A percentile compares a stretch with the other conserved stretches of the same genome.
These are phyloP conservation scores for Prolemur simus DNA, from an alignment of 2,113 vertebrate genomes.

Conservation along the genomic window DNA sequence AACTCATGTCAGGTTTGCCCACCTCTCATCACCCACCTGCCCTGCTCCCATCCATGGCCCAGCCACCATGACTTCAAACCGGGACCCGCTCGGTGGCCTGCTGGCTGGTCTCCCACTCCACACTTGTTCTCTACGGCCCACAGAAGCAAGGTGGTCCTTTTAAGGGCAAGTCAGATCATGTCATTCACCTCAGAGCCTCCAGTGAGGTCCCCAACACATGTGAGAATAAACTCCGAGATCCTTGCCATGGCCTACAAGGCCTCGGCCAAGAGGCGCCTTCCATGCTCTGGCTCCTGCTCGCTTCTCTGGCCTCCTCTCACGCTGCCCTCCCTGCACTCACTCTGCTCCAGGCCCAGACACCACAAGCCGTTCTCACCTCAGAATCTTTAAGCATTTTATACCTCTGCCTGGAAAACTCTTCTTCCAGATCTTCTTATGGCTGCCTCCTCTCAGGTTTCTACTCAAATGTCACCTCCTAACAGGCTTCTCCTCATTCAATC, in stretches of 20 bases:
- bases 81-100: background rate
- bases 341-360: background rate
- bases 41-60: background rate
- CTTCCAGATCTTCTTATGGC: background rate
- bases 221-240: background rate
- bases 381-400: background rate
- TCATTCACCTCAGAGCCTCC: background rate
- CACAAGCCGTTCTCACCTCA: background rate
- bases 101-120: background rate
- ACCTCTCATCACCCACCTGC: background rate
- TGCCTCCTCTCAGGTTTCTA: background rate
- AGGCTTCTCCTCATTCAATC: background rate
- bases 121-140: background rate
- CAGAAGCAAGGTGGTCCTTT: background rate
- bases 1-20: background rate
- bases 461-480: background rate
- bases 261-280: background rate
- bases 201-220: background rate
- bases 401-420: background rate
- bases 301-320: background rate
- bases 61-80: accelerated
- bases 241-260: background rate
- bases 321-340: background rate
- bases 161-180: background rate
- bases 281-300: background rate